Conservation (phyloP, 2,888 invertebrate genomes). For the Clistopyga incitator region DNA sequence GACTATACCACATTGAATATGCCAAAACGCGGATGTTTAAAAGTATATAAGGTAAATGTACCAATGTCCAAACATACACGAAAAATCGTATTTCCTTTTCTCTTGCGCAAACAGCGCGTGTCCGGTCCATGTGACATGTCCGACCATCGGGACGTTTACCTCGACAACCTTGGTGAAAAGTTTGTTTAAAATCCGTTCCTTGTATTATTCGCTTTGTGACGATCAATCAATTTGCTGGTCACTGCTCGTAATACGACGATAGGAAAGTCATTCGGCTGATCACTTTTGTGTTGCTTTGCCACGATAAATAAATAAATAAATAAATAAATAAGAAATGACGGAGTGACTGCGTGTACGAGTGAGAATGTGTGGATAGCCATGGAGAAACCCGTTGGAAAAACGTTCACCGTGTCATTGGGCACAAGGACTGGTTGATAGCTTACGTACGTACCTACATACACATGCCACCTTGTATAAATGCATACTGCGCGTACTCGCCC, state of each 20-base stretch:
- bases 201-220: not conserved
- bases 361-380: slow-evolving; percentile 14
- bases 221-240: slow-evolving; percentile 6
- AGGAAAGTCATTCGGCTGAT: not conserved
- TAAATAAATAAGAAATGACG: not conserved
- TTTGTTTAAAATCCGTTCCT: not conserved
- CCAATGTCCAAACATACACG: no score
- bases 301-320: slow-evolving; percentile 30
- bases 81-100: no score
- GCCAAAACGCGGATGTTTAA: no score
- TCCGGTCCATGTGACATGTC: no score
- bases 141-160: no score
- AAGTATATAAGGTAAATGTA: no score
- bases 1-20: no score
- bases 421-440: slow-evolving; percentile 75
- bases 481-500: slow-evolving; percentile 30
- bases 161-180: slow-evolving; percentile 18
- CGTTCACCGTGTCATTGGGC: slow-evolving; percentile 77
- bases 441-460: slow-evolving; percentile 22
- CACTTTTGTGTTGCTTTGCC: not conserved
- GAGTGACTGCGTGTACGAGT: not conserved
- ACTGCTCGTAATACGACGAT: not conserved
- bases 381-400: slow-evolving; percentile 62
- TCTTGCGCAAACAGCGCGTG: no score
- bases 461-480: slow-evolving; percentile 48